Evolutionary conservation across 2,888 invertebrate species (phyloP).

Genomic region (Myathropa florea): DNA sequence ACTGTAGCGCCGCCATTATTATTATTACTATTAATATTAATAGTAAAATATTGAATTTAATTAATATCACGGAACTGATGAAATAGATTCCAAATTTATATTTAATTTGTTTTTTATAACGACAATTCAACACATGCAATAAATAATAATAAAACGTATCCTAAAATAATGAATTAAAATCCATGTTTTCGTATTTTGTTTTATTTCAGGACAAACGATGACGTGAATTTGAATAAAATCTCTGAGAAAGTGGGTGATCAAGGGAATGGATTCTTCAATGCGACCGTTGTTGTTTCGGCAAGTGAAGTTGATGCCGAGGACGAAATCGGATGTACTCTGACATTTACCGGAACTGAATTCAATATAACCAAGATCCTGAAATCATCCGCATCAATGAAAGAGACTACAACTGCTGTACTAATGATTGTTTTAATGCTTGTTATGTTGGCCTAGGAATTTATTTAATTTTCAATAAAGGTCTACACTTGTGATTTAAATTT

Average conservation of each 20-base stretch:
- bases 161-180: no score
- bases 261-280: constrained; percentile 41
- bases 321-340: constrained; percentile 35
- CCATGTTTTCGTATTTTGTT: not conserved
- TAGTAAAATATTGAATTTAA: no score
- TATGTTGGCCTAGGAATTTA: not conserved
- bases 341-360: constrained; percentile 31
- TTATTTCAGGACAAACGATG: constrained; percentile 42
- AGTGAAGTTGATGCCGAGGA: constrained; percentile 37
- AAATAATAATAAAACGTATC: no score
- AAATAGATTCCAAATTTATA: no score
- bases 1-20: no score
- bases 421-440: constrained; percentile 10
- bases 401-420: constrained; percentile 3
- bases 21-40: no score
- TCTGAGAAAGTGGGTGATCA: constrained; percentile 21
- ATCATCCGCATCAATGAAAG: constrained; percentile 23
- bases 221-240: constrained; percentile 6
- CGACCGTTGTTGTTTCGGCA: constrained; percentile 32
- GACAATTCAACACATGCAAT: no score
- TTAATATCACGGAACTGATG: no score
- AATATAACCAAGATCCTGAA: constrained; percentile 47
- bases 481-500: constrained; percentile 42
- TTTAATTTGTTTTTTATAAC: no score
- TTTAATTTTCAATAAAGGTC: constrained; percentile 31